Evolutionary conservation across 2,797 vertebrate genomes (phyloP).

Genomic region (Pseudomugil tenellus): DNA sequence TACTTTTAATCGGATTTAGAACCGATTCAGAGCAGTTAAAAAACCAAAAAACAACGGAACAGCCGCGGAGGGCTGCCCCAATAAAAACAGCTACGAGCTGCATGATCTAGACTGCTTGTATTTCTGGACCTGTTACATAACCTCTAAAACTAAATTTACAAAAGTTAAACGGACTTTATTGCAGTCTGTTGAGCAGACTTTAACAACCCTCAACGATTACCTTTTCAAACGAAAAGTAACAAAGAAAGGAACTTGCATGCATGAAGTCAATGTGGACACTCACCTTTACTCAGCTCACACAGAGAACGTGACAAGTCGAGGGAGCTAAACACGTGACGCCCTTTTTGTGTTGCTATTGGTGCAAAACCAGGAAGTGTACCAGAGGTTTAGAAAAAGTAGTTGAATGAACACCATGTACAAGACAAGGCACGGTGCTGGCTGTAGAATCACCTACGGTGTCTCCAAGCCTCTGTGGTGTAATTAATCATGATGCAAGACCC

Average conservation of each 20-base stretch:
- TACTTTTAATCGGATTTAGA: neutral
- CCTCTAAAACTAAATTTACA: neutral
- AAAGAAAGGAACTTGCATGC: neutral
- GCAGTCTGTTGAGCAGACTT: neutral
- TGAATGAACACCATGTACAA: neutral
- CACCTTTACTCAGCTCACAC: slow-evolving; percentile 26
- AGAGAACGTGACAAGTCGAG: neutral
- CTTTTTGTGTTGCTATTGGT: slow-evolving; percentile 47
- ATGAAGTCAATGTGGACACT: slow-evolving; percentile 18
- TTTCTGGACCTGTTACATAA: neutral
- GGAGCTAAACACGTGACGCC: slow-evolving; percentile 31
- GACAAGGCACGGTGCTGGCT: no score
- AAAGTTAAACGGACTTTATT: no score
- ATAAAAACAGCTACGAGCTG: no score
- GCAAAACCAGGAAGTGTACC: slow-evolving; percentile 22
- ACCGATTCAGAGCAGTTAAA: no score
- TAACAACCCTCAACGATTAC: neutral
- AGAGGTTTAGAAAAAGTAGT: neutral
- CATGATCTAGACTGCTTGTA: neutral
- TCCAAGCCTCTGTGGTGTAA: no score
- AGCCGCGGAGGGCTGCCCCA: neutral
- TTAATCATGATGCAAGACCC: no score
- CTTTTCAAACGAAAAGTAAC: neutral
- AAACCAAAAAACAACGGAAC: no score
- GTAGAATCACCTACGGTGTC: no score